Evolutionary conservation across 1,140 invertebrate genomes (phyloP).

Genomic region (Hypothenemus hampei): DNA sequence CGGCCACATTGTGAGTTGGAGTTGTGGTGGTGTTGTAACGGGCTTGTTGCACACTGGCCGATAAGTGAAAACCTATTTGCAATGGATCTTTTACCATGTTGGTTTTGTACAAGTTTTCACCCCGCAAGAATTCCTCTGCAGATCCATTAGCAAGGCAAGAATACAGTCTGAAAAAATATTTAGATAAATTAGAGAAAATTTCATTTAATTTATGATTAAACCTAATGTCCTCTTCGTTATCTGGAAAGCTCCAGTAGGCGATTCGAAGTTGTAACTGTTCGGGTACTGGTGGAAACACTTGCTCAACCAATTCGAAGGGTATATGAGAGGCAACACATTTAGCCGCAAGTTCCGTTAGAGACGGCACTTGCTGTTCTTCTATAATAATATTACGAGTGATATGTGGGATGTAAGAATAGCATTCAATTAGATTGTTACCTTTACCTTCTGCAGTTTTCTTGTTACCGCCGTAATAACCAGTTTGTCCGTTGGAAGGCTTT

Average conservation of each 20-base stretch:
- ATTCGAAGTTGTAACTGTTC: slow-evolving; percentile 95
- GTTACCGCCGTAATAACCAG: slow-evolving; percentile 42
- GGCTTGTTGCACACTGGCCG: slow-evolving; percentile 75
- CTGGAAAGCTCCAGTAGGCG: slow-evolving; percentile 98
- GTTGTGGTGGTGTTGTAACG: slow-evolving; percentile 49
- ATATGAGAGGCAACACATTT: slow-evolving; percentile 92
- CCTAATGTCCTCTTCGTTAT: slow-evolving; percentile 95
- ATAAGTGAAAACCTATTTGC: slow-evolving; percentile 96
- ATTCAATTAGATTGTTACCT: too few species aligned
- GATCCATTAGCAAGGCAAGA: slow-evolving; percentile 97
- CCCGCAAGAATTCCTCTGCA: slow-evolving; percentile 92
- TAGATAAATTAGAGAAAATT: neutral
- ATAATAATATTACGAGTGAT: too few species aligned
- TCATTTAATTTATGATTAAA: too few species aligned
- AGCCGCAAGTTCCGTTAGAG: slow-evolving; percentile 84
- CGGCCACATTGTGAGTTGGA: slow-evolving; percentile 78
- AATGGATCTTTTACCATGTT: slow-evolving; percentile 89
- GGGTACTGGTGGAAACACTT: slow-evolving; percentile 92
- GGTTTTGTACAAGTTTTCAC: slow-evolving; percentile 83
- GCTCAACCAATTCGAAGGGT: slow-evolving; percentile 95
- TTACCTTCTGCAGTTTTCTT: slow-evolving; percentile 52
- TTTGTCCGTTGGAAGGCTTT: slow-evolving; percentile 55
- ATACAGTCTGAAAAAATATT: slow-evolving; percentile 65
- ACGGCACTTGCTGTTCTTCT: slow-evolving; percentile 46
- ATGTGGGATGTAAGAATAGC: too few species aligned